phyloP scores from a whole-genome alignment of 2,113 vertebrate species.

The Crotalus helleri region DNA sequence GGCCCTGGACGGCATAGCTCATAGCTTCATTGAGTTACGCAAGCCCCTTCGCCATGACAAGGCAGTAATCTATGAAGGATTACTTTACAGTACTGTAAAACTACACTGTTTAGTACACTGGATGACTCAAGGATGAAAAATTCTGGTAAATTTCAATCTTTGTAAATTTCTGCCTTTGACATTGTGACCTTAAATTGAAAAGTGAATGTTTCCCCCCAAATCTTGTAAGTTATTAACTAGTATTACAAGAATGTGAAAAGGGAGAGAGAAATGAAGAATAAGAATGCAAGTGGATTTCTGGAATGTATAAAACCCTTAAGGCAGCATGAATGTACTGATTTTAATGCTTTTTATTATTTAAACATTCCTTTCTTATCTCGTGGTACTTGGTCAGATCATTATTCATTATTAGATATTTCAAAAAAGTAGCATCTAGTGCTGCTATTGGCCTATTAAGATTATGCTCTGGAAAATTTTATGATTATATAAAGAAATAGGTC shows the following conservation, averaged over 20 bases:
- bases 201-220: not conserved
- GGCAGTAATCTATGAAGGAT: too few relatives aligned
- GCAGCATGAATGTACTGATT: not conserved
- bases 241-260: not conserved
- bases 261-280: not conserved
- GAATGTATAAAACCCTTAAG: not conserved
- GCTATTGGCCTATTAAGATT: not conserved
- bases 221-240: not conserved
- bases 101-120: not conserved
- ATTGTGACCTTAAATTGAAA: not conserved
- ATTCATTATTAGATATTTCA: conserved; percentile 7
- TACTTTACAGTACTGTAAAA: not conserved
- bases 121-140: not conserved
- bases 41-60: too few relatives aligned
- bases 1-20: too few relatives aligned
- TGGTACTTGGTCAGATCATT: conserved; percentile 2
- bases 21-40: too few relatives aligned
- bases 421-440: not conserved
- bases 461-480: not conserved
- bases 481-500: not conserved
- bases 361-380: not conserved
- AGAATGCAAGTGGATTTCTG: not conserved
- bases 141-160: not conserved
- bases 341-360: not conserved
- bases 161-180: not conserved